Percentiles rank a stretch among this genome's conserved stretches.
Conservation (phyloP, 2,888 invertebrate species). For the Unio delphinus region DNA sequence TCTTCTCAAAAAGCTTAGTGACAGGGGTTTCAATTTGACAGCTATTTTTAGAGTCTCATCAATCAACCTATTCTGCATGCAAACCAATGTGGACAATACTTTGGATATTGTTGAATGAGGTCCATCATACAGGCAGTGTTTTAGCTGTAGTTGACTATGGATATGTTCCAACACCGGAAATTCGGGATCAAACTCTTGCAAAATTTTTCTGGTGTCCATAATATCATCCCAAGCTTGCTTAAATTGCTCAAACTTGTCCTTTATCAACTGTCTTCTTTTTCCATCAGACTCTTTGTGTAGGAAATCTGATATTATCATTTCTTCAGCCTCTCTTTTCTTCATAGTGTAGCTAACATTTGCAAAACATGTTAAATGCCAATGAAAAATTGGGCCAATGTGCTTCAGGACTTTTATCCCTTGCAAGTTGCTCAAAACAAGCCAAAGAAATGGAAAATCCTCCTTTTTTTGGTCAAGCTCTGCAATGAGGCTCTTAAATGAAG, state of each 20-base stretch:
- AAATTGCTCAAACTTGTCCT: conserved; percentile 3
- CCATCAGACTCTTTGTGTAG: not conserved
- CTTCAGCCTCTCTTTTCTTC: conserved; percentile 27
- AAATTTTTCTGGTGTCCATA: not conserved
- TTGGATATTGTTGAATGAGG: conserved; percentile 14
- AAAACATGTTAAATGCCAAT: conserved; percentile 39
- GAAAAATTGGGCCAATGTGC: conserved; percentile 26
- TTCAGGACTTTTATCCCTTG: conserved; percentile 16
- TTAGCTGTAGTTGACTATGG: too few species aligned
- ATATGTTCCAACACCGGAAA: too few species aligned
- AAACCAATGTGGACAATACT: conserved; percentile 17
- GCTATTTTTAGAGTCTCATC: conserved; percentile 13
- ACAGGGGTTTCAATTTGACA: conserved; percentile 10
- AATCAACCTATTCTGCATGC: conserved; percentile 35
- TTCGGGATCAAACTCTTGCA: too few species aligned
- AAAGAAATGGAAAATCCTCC: conserved; percentile 16
- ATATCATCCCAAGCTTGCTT: not conserved
- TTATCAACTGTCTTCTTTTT: not conserved
- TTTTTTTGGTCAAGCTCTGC: conserved; percentile 9
- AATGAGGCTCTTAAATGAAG: conserved; percentile 12
- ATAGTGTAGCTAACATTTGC: conserved; percentile 31
- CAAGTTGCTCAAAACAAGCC: conserved; percentile 9
- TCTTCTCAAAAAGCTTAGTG: conserved; percentile 13
- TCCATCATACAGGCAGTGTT: conserved; percentile 23
- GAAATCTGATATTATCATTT: conserved; percentile 14